Conservation (phyloP, 2,113 vertebrate genomes). For the Poeciliopsis occidentalis region DNA sequence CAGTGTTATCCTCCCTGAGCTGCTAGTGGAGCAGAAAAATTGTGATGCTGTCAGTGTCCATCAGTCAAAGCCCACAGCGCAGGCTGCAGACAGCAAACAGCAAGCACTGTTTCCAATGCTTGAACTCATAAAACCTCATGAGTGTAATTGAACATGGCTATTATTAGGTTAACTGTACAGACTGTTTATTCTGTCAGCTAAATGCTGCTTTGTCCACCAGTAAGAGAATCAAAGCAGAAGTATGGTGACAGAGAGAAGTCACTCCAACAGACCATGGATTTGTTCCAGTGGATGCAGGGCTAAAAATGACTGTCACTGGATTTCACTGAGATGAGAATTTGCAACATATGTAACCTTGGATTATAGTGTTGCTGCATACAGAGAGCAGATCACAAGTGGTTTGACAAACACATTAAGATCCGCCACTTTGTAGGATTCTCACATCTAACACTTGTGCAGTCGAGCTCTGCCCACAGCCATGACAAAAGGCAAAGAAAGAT, state of each 20-base stretch:
- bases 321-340: slow-evolving; percentile 37
- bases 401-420: slow-evolving; percentile 67
- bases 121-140: slow-evolving; percentile 33
- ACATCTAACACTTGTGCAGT: slow-evolving; percentile 15
- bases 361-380: slow-evolving; percentile 48
- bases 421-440: slow-evolving; percentile 38
- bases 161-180: slow-evolving; percentile 45
- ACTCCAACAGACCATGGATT: slow-evolving; percentile 10
- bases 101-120: slow-evolving; percentile 49
- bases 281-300: slow-evolving; percentile 12
- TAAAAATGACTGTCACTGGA: slow-evolving; percentile 37
- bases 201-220: slow-evolving; percentile 9
- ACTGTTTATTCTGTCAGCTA: slow-evolving; percentile 4
- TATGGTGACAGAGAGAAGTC: slow-evolving; percentile 10
- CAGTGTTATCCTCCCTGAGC: slow-evolving; percentile 11
- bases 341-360: slow-evolving; percentile 61
- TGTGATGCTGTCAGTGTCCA: slow-evolving; percentile 25
- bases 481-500: slow-evolving; percentile 34
- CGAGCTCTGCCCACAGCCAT: slow-evolving; percentile 19
- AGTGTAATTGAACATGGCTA: slow-evolving; percentile 52
- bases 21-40: slow-evolving; percentile 14
- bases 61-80: slow-evolving; percentile 28
- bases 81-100: slow-evolving; percentile 33
- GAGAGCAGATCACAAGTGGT: slow-evolving; percentile 56
- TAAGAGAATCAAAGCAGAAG: slow-evolving; percentile 4